Evolutionary conservation across 2,888 invertebrate species (phyloP), one percentile per base, ranked within the genome.

Genomic region (Psococerastis gibbosa): DNA sequence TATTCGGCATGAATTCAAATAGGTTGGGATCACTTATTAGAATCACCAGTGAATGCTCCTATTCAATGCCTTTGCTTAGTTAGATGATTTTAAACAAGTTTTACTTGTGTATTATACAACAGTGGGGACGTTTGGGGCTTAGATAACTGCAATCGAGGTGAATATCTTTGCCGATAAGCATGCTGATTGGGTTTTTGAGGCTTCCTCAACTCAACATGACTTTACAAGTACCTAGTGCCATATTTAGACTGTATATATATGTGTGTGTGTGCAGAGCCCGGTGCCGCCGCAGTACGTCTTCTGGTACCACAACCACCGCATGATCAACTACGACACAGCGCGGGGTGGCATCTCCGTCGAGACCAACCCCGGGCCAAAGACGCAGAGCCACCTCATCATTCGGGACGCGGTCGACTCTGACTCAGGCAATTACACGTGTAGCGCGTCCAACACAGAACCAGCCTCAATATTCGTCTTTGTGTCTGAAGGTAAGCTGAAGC

Each of bases 271-370:
- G 3, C 71, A 87, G 83, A 87, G 87, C 61, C 88, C 88, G 44
- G 82, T 79, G 58, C 88, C 87, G 52, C 88, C 88, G 51, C 87
- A 87, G 66, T 89, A 87, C 69, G 87, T 91, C 59, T 88, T 88
- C 69, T 89, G 89, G 89, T 88, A 83, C 67, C 88, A 88, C 69
- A 87, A 89, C 68, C 80, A 81, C 63, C 78, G 82, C 59, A 85
- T 89, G 79, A 85, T 89, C 67, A 89, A 88, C 71, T 88, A 87
- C 66, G 87, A 88, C 65, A 78, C 74, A 55, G 69, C 79, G 54
- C 74, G 85, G 56, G 79, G 84, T 52, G 78, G 76, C 52, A 83
- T 85, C 52, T 71, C 71, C 52, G 85, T 89, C 57, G 74, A 77
- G 60, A 87, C 85, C 51, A 78, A 79, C 62, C 82, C 82, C 50